Evolutionary conservation across 2,797 vertebrate species (phyloP), one percentile per base, ranked within the genome.

Genomic region (Spinus pinus): DNA sequence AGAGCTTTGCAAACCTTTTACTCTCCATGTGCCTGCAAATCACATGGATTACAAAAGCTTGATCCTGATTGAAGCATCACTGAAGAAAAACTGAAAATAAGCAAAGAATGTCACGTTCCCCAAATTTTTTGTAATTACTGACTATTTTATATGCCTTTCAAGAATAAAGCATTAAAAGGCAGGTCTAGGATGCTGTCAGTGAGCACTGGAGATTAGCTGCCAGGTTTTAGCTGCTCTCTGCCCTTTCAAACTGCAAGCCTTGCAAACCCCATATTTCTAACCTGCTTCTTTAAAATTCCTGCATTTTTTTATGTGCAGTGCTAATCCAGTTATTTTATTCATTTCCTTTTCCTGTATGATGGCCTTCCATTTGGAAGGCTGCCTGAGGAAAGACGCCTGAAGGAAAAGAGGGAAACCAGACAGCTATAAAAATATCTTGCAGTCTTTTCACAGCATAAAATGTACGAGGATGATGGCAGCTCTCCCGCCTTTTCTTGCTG

Each of bases 351-450:
- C 31, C 74, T 75, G 6, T 54, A 39, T 80, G 73, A 81, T 60
- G 44, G 47, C 41, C 54, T 94, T 85, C 20, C 22, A 56, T 81
- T 94, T 95, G 91, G 85, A 96, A 94, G 35, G 28, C 65, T 94
- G 88, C 79, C 89, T 75, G 44, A 69, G 72, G 88, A 97, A 78
- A 95, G 72, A 39, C 0, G 7, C 75, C 44, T 67, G n/a, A 71
- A 93, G 89, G 42, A 66, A 85, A 88, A 90, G 65, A 85, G 57
- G 79, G 61, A 88, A 88, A 46, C 57, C 64, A 80, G 65, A 61
- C 27, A 92, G 54, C 24, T 80, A 72, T 56, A 92, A 94, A 94
- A 89, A 81, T 89, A 78, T 66, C 79, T 83, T 58, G 14, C 35
- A 69, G 67, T 66, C n/a, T 73, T 95, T 94, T 54, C 53, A 64